Conservation (phyloP, 1,140 invertebrate genomes). For the Bactericera cockerelli region DNA sequence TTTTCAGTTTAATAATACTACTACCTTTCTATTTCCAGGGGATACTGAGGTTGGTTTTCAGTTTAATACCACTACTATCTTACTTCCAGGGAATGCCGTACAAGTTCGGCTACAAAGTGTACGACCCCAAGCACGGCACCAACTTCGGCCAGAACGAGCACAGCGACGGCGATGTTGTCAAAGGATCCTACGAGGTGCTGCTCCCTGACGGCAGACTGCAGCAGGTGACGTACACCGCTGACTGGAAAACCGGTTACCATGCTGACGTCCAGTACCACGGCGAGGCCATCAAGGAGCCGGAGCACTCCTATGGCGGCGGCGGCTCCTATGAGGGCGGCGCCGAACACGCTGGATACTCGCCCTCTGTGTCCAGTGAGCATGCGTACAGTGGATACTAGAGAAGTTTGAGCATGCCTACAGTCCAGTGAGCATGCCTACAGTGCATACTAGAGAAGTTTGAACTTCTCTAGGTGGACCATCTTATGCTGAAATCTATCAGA, state of each 20-base stretch:
- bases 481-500: too few species aligned
- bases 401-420: too few species aligned
- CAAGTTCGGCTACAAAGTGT: slow-evolving; percentile 61
- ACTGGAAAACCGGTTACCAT: slow-evolving; percentile 60
- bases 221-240: slow-evolving; percentile 57
- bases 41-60: too few species aligned
- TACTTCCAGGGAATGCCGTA: slow-evolving; percentile 52
- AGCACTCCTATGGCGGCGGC: not conserved
- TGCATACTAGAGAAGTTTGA: too few species aligned
- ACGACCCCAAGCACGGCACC: slow-evolving; percentile 51
- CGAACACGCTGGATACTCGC: not conserved
- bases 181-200: slow-evolving; percentile 54
- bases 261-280: slow-evolving; percentile 64
- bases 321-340: not conserved
- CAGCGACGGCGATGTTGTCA: slow-evolving; percentile 52
- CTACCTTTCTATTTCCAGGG: slow-evolving; percentile 37
- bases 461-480: too few species aligned
- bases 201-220: slow-evolving; percentile 56
- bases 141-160: slow-evolving; percentile 51
- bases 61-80: too few species aligned
- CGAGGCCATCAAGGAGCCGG: slow-evolving; percentile 31
- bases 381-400: too few species aligned
- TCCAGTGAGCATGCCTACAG: too few species aligned
- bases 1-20: too few species aligned
- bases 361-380: not conserved